Evolutionary conservation across 2,113 vertebrate genomes (phyloP).

Genomic region (Struthidea cinerea): DNA sequence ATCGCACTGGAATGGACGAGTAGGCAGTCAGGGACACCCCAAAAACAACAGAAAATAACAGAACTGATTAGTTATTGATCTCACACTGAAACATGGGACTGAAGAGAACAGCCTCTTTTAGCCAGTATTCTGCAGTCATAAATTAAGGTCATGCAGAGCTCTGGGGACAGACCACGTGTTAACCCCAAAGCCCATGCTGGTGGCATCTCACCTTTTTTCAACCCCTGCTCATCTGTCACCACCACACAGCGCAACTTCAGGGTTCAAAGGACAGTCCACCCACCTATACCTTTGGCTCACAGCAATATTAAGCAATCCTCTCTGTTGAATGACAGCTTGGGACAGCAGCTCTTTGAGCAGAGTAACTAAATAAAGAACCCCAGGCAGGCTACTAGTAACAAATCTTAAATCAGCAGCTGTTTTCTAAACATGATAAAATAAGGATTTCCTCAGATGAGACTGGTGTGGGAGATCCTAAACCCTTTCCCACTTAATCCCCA

Average conservation of each 20-base stretch:
- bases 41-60: neutral
- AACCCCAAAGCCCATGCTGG: neutral
- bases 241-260: neutral
- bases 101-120: neutral
- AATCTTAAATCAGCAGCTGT: neutral
- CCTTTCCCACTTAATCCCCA: neutral
- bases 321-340: neutral
- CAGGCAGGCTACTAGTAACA: neutral
- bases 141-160: neutral
- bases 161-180: neutral
- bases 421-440: neutral
- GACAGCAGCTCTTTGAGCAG: neutral
- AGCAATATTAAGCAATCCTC: neutral
- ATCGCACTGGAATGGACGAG: neutral
- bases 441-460: neutral
- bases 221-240: neutral
- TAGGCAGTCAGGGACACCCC: neutral
- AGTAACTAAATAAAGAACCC: conserved; percentile 7
- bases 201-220: neutral
- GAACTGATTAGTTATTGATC: neutral
- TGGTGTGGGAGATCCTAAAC: neutral
- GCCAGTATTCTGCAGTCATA: neutral
- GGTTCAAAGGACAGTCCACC: neutral
- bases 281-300: neutral
- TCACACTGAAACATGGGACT: neutral